Evolutionary conservation across 2,113 vertebrate genomes (phyloP), one percentile per base, ranked within the genome.

Genomic region (Amazona guildingii): DNA sequence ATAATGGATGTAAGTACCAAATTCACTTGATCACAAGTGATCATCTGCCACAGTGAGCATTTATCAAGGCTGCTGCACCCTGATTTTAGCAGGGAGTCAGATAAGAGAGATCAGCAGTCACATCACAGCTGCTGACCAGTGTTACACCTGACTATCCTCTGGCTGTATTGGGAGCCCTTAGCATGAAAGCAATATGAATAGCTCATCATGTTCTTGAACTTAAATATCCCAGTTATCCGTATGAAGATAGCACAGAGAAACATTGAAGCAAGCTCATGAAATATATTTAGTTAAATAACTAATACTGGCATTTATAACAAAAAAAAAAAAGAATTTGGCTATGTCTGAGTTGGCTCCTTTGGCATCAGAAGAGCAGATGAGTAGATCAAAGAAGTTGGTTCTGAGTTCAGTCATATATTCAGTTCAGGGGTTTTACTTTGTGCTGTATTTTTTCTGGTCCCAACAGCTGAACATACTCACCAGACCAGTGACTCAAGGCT

Each of bases 151-250:
- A 9, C 16, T 57, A 16, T 64, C 10, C 37, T 63, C 39, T 83
- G 44, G 9, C 39, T 94, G 11, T 31, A 21, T 1, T 63, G 62
- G 37, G 33, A 93, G 6, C 4, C 5, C 10, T 84, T 35, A 41
- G 2, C 4, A 27, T 0, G 1, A 86, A 82, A 25, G 6, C 25
- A 90, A 68, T 41, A 13, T 1, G 0, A 59, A 61, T 2, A 68
- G 28, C 19, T 87, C 31, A 43, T 64, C 0, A 52, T 81, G 86
- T 48, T 73, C 33, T 86, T 83, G 27, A 77, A 52, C 9, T 77
- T 77, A 19, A 35, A 69, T 1, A 1, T 66, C 61, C 5, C 35
- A 11, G 29, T 63, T 59, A n/a, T 43, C 28, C 63, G 3, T 25
- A 14, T 80, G 41, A 83, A 83, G 73, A 77, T 2, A 66, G 11